Evolutionary conservation across 2,113 vertebrate species (phyloP).

Genomic region (Hucho hucho): DNA sequence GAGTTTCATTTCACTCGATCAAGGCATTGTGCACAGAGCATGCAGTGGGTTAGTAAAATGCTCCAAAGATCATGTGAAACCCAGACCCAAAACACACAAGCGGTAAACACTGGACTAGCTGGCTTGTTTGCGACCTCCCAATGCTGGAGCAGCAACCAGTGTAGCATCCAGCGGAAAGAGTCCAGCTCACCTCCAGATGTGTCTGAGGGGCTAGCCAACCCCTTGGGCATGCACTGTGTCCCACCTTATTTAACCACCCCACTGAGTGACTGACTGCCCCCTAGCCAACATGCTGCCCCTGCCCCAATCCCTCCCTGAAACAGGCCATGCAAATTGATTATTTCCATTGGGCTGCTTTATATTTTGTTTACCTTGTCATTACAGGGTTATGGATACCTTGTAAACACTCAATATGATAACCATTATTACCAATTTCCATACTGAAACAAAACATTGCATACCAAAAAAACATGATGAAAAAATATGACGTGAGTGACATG

Average conservation of each 20-base stretch:
- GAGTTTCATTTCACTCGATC: slow-evolving; percentile 22
- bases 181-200: not conserved
- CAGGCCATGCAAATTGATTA: slow-evolving; percentile 56
- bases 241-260: slow-evolving; percentile 23
- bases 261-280: not conserved
- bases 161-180: not conserved
- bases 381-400: slow-evolving; percentile 87
- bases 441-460: slow-evolving; percentile 87
- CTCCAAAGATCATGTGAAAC: not conserved
- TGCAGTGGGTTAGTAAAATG: slow-evolving; percentile 46
- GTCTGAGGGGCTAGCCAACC: slow-evolving; percentile 17
- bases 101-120: not conserved
- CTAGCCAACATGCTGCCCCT: slow-evolving; percentile 39
- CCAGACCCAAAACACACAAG: not conserved
- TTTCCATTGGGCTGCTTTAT: slow-evolving; percentile 3
- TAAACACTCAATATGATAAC: slow-evolving; percentile 93
- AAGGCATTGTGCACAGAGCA: slow-evolving; percentile 34
- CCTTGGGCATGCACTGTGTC: slow-evolving; percentile 47
- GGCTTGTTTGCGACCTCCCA: not conserved
- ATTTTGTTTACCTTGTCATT: slow-evolving; percentile 84
- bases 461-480: slow-evolving; percentile 57
- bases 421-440: slow-evolving; percentile 94
- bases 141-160: not conserved
- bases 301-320: slow-evolving; percentile 31
- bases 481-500: slow-evolving; percentile 56